phyloP scores from a whole-genome alignment of 2,797 vertebrate genomes.

The Sebastiscus albofasciatus region DNA sequence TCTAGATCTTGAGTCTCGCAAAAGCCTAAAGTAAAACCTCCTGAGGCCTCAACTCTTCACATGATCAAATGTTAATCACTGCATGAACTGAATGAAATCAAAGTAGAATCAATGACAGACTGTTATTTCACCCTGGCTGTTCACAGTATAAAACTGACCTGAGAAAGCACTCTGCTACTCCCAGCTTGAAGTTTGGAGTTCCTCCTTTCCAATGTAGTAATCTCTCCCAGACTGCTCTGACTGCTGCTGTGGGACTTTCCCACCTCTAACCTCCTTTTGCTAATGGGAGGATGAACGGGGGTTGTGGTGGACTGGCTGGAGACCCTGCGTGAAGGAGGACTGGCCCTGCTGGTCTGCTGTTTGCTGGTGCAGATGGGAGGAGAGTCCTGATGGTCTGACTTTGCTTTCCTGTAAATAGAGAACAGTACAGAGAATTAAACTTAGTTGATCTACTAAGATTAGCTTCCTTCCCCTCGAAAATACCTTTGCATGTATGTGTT shows the following conservation, averaged over 20 bases:
- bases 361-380: not conserved
- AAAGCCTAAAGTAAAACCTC: not conserved
- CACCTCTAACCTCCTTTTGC: not conserved
- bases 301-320: not conserved
- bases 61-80: not conserved
- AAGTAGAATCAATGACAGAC: not conserved
- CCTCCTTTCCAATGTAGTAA: conserved; percentile 32
- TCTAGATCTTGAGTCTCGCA: not conserved
- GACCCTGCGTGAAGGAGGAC: conserved; percentile 18
- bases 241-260: conserved; percentile 69
- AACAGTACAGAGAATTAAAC: not conserved
- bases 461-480: not conserved
- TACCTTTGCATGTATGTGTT: not conserved
- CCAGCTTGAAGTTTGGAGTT: conserved; percentile 52
- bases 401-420: conserved; percentile 42
- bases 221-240: conserved; percentile 73
- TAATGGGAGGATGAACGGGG: conserved; percentile 11
- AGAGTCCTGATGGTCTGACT: conserved; percentile 5
- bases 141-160: conserved; percentile 71
- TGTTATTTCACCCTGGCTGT: not conserved
- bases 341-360: not conserved
- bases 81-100: not conserved
- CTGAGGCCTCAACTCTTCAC: not conserved
- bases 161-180: conserved; percentile 30
- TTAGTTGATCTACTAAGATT: not conserved